Base-by-base conservation (phyloP, 2,797 vertebrate species). In the Menidia menidia region DNA sequence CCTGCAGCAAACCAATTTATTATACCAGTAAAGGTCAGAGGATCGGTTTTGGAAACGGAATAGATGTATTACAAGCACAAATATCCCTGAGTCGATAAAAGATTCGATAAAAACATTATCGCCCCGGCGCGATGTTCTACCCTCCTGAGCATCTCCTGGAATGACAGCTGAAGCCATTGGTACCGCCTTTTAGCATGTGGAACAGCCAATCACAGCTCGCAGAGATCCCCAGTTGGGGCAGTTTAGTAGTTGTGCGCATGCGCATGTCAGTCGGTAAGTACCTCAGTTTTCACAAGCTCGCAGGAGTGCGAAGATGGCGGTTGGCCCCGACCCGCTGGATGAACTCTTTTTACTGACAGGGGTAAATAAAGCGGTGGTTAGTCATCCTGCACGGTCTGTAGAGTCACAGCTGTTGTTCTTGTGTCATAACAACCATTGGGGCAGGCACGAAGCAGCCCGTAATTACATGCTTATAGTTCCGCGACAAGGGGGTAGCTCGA, bases 271-370 rank as follows among this genome's bases (percentile, higher is more conserved):
- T 81, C 32, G 78, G 84, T 79, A 80, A 91, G 79, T 60, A 57
- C 80, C 73, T 87, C 79, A 81, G 83, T 89, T 77, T 83, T 91
- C 92, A 91, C 68, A 88, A 92, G 86, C 91, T 91, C 89, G 86
- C 87, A 82, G 91, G 92, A 93, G 95, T 94, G 95, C 93, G 95
- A 98, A 98, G 97, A 98, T 98, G 97, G 97, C 97, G 97, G 94
- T 95, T 88, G 95, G 94, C 85, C 93, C 92, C 85, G 95, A 94
- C 92, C 94, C 94, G 93, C 94, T 96, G 94, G 95, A 95, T 87
- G 94, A 96, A 93, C 94, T 95, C 92, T 95, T 94, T 93, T 95
- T 93, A 93, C 94, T 96, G 92, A 95, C 95, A 93, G 95, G 96
- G 95, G 95, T 96, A 95, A 96, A 96, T 94, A 96, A 96, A 95